Conservation (phyloP, 2,797 vertebrate species). For the Diceros bicornis region DNA sequence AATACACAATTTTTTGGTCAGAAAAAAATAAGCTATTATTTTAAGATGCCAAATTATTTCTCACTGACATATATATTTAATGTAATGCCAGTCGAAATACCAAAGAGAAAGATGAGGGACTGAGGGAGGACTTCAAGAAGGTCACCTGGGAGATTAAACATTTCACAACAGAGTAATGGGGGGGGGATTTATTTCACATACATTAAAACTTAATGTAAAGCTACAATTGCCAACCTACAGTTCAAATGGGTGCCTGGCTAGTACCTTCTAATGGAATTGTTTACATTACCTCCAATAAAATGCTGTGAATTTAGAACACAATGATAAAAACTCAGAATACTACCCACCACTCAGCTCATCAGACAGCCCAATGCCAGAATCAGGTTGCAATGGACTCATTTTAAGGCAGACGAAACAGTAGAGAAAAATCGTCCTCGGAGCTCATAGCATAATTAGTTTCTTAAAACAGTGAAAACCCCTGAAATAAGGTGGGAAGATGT, state of each 20-base stretch:
- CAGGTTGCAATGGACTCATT: not conserved
- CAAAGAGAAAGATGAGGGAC: not conserved
- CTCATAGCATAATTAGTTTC: not conserved
- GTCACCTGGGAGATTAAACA: not conserved
- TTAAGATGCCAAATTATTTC: constrained; percentile 57
- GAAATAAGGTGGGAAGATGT: not conserved
- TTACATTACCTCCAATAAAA: constrained; percentile 22
- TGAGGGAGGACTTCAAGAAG: not conserved
- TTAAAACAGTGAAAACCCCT: not conserved
- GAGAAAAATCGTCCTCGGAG: not conserved
- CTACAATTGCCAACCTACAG: not conserved
- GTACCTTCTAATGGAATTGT: not conserved
- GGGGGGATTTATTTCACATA: not conserved
- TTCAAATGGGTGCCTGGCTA: not conserved
- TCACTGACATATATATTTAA: not conserved
- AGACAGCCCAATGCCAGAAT: not conserved
- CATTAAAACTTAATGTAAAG: constrained; percentile 30
- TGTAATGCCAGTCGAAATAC: not conserved
- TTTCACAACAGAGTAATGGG: not conserved
- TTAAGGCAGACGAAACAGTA: not conserved
- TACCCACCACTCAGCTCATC: not conserved
- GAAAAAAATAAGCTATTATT: not conserved
- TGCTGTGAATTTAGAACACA: constrained; percentile 7
- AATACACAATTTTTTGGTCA: not conserved
- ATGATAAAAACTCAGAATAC: not conserved